Conservation (phyloP, 2,888 invertebrate genomes). For the Sisyra terminalis region DNA sequence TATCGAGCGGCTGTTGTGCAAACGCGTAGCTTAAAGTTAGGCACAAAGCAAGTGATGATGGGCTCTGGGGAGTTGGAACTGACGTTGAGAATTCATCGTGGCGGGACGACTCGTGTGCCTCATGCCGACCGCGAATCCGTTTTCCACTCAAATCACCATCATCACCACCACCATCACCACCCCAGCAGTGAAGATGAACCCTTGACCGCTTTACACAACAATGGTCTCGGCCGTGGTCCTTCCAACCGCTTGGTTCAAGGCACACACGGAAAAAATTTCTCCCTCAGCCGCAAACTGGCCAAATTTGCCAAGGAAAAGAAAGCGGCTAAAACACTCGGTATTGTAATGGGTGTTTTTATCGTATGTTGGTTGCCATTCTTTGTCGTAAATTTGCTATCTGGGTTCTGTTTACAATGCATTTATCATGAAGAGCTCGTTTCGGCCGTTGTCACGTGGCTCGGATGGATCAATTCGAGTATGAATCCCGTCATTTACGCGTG, state of each 20-base stretch:
- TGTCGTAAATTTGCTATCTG: constrained; percentile 81
- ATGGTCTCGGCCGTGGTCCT: constrained; percentile 37
- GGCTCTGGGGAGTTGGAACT: constrained; percentile 74
- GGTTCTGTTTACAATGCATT: constrained; percentile 76
- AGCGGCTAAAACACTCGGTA: constrained; percentile 91
- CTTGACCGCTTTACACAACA: constrained; percentile 58
- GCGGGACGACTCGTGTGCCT: constrained; percentile 53
- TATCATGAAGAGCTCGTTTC: constrained; percentile 76
- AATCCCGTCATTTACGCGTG: constrained; percentile 98
- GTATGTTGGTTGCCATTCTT: constrained; percentile 97
- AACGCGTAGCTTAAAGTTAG: constrained; percentile 76
- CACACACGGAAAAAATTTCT: constrained; percentile 63
- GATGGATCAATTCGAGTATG: constrained; percentile 93
- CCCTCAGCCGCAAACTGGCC: constrained; percentile 78
- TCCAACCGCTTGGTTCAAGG: constrained; percentile 48
- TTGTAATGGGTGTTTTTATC: constrained; percentile 94
- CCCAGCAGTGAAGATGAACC: constrained; percentile 57
- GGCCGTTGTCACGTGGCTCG: constrained; percentile 83
- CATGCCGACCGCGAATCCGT: constrained; percentile 49
- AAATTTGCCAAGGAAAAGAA: constrained; percentile 96
- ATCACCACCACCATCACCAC: constrained; percentile 53
- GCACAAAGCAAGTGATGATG: constrained; percentile 78
- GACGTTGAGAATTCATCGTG: constrained; percentile 84
- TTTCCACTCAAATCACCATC: constrained; percentile 58
- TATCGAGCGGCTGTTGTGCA: constrained; percentile 88